phyloP scores from a whole-genome alignment of 2,888 invertebrate genomes.

The Polymixis flavicincta region DNA sequence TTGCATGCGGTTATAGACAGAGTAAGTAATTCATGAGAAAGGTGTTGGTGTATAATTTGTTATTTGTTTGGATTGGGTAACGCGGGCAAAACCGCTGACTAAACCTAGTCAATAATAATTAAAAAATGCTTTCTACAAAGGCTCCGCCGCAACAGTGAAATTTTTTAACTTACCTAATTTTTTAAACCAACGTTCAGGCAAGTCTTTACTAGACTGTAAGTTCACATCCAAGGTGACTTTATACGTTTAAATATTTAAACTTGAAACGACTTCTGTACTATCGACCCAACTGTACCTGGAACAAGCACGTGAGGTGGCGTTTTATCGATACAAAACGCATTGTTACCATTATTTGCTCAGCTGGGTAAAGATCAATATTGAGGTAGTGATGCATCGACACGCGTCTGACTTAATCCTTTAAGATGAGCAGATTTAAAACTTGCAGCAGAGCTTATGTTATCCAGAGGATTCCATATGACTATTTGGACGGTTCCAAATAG shows the following conservation, averaged over 20 bases:
- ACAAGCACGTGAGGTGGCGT: not conserved
- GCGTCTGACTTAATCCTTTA: not conserved
- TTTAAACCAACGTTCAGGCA: not conserved
- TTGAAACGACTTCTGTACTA: constrained; percentile 1
- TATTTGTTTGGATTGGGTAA: no score
- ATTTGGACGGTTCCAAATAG: no score
- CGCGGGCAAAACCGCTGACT: no score
- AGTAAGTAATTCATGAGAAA: no score
- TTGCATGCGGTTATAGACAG: no score
- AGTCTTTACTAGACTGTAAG: not conserved
- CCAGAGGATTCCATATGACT: not conserved
- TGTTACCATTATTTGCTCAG: constrained; percentile 28
- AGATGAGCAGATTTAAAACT: not conserved
- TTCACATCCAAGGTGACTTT: constrained; percentile 22
- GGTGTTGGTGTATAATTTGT: no score
- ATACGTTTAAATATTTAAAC: constrained; percentile 27
- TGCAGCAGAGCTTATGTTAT: not conserved
- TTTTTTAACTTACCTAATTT: not conserved
- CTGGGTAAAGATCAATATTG: constrained; percentile 14
- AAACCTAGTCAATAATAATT: not conserved
- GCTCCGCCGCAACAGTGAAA: no score
- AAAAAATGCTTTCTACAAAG: not conserved
- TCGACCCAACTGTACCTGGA: constrained; percentile 17
- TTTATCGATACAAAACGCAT: constrained; percentile 10
- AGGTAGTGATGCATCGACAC: not conserved